Percentiles rank a stretch among this genome's conserved stretches.
These are phyloP conservation scores for Coptotermes formosanus DNA, from an alignment of 1,140 invertebrate genomes.

Conservation along the genomic window DNA sequence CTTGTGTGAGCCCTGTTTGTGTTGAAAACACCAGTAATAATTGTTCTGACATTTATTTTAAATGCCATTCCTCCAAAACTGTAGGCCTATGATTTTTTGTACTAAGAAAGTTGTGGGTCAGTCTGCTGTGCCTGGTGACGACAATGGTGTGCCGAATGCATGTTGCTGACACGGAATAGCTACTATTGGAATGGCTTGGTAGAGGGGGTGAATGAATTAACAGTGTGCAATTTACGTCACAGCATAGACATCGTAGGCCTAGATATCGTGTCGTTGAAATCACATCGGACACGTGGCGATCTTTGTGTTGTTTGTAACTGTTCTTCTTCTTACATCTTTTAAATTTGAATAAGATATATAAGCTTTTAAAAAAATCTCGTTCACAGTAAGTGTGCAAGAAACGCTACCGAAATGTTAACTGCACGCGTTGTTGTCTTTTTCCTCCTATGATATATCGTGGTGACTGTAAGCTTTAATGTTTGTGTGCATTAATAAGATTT, in stretches of 20 bases:
- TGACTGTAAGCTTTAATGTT: neutral
- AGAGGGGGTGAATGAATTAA: neutral
- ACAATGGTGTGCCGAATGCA: neutral
- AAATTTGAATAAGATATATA: no score
- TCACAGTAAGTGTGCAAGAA: neutral
- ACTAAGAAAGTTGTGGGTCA: neutral
- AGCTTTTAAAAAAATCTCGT: neutral
- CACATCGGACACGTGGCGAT: neutral
- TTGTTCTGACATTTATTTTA: no score
- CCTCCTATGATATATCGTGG: neutral
- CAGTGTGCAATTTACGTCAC: neutral
- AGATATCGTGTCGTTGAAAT: neutral
- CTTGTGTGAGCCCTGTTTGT: no score
- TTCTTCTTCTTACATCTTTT: no score
- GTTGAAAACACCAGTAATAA: no score
- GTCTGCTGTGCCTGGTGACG: neutral
- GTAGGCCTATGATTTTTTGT: no score
- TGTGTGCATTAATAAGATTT: neutral
- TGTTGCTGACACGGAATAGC: neutral
- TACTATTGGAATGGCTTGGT: neutral
- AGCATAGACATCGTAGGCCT: neutral
- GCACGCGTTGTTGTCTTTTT: neutral
- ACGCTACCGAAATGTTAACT: neutral
- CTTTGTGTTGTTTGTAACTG: no score
- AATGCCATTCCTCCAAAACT: no score